Evolutionary conservation across 2,113 vertebrate species (phyloP), one percentile per base, ranked within the genome.

Genomic region (Anoplopoma fimbria): DNA sequence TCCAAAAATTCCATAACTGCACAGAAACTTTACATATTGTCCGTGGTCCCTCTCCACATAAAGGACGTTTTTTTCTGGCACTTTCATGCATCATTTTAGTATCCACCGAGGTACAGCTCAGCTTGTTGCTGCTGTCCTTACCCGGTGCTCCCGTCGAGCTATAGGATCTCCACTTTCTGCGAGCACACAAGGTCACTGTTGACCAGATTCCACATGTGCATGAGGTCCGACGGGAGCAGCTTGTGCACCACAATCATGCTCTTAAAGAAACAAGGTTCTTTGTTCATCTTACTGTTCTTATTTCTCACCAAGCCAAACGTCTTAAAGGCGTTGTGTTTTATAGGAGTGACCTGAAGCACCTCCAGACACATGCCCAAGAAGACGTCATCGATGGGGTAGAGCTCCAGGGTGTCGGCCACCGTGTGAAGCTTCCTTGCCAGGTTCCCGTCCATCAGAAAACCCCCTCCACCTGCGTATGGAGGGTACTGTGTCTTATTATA

Each of bases 301-400:
- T 98, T 96, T 83, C 93, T 96, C 61, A 98, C 96, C 42, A 99
- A 95, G 77, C 98, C 98, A 40, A 99, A 99, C 0, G 98, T 99
- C 93, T 97, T 99, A 89, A 99, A 99, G 69, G 98, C 98, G 2
- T 95, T 92, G 0, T 99, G 98, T 63, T 95, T 95, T 9, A 95
- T 38, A 0, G 97, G 98, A 0, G 60, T 90, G 23, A 99, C 96
- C 5, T 96, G 93, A 27, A 99, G 95, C 70, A 96, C 93, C 78
- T 99, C 96, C 75, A 99, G 87, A 87, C 98, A 99, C 98, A 99
- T 99, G 72, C 98, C 98, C 65, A 99, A 90, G 87, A 98, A 99
- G 51, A 99, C 98, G 0, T 99, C 98, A 0, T 99, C 98, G 0
- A 99, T 99, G 42, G 98, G 98, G 60, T 96, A 99, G 19, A 99